phyloP scores from a whole-genome alignment of 64 coral and sea anemone genomes.

The Montipora cactus region DNA sequence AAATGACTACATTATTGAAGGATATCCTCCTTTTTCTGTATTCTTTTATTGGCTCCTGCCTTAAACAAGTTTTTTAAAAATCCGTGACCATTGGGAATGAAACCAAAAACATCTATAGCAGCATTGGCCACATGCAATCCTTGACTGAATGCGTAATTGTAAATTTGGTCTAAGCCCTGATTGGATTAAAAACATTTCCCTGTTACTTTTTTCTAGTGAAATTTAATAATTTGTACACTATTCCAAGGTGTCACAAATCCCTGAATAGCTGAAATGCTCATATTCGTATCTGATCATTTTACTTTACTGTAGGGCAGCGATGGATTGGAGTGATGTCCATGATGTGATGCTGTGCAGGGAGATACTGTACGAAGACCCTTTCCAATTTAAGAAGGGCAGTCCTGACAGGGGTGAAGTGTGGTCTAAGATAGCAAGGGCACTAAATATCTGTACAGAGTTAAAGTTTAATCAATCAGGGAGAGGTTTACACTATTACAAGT shows the following conservation, averaged over 20 bases:
- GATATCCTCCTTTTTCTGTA: too few species aligned
- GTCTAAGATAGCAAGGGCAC: conserved; percentile 22
- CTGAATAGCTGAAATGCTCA: conserved; percentile 15
- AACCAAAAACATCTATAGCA: too few species aligned
- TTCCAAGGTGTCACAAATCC: neutral
- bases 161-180: too few species aligned
- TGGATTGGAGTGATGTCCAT: conserved; percentile 19
- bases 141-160: too few species aligned
- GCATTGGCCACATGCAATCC: too few species aligned
- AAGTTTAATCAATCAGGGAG: neutral
- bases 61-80: too few species aligned
- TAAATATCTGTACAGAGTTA: conserved; percentile 19
- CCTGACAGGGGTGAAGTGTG: conserved; percentile 32
- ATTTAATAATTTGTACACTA: neutral
- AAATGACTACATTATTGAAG: neutral
- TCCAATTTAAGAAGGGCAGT: conserved; percentile 17
- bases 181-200: too few species aligned
- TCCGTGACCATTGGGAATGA: too few species aligned
- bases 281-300: neutral
- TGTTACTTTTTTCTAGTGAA: too few species aligned
- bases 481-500: neutral
- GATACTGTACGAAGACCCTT: neutral
- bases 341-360: conserved; percentile 6
- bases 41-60: too few species aligned
- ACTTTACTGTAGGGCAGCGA: conserved; percentile 21